A percentile compares a stretch with the other conserved stretches of the same genome.
phyloP scores from a whole-genome alignment of 92 coral and sea anemone genomes.

The Porites lobata region DNA sequence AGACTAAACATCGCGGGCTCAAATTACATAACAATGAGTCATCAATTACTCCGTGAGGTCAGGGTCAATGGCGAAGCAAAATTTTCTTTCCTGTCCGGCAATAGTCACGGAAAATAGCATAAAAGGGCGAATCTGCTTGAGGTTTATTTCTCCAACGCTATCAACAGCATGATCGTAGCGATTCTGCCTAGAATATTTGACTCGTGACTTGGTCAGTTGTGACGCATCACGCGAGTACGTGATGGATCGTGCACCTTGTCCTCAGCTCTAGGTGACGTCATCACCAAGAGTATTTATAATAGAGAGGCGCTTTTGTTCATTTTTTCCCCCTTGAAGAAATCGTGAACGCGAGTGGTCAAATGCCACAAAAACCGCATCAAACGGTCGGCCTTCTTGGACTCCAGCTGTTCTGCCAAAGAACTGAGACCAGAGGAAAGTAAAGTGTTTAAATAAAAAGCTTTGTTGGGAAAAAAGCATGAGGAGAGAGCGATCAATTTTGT shows the following conservation, averaged over 20 bases:
- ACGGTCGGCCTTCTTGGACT: slow-evolving; percentile 42
- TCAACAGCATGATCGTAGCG: not conserved
- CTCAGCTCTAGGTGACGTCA: slow-evolving; percentile 58
- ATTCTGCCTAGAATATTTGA: not conserved
- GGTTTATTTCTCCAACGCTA: not conserved
- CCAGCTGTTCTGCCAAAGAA: slow-evolving; percentile 62
- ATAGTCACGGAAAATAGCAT: slow-evolving; percentile 38
- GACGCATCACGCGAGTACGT: slow-evolving; percentile 82
- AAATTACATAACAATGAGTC: slow-evolving; percentile 95
- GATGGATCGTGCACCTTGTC: slow-evolving; percentile 89
- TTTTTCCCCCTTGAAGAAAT: slow-evolving; percentile 70
- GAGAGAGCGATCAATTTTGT: slow-evolving; percentile 9
- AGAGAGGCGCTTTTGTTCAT: slow-evolving; percentile 59
- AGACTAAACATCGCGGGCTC: slow-evolving; percentile 82
- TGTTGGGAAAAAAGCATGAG: not conserved
- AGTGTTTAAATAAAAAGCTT: slow-evolving; percentile 27
- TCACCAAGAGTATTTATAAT: slow-evolving; percentile 49
- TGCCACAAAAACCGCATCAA: slow-evolving; percentile 61
- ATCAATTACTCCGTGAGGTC: slow-evolving; percentile 79
- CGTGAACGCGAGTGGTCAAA: slow-evolving; percentile 39
- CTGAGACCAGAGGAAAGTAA: slow-evolving; percentile 14
- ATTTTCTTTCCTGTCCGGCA: slow-evolving; percentile 35
- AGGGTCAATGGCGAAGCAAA: slow-evolving; percentile 75
- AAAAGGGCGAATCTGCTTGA: not conserved
- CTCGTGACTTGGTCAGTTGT: slow-evolving; percentile 54